Conservation (phyloP, 2,797 vertebrate species). For the Melanotaenia nigrans region DNA sequence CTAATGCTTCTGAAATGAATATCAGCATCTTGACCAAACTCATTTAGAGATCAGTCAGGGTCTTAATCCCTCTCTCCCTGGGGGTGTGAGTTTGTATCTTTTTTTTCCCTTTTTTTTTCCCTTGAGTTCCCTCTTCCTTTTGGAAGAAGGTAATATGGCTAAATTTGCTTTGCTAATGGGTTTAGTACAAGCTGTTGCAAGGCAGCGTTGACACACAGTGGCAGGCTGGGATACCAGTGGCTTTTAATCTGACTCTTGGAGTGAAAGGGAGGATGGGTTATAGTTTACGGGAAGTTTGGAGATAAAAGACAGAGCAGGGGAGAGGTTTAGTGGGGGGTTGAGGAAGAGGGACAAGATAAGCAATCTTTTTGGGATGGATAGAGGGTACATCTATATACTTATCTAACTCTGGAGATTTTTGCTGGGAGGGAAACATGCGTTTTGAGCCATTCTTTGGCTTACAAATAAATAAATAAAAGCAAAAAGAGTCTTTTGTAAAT, state of each 20-base stretch:
- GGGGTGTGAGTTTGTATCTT: conserved; percentile 80
- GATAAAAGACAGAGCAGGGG: conserved; percentile 73
- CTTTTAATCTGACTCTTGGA: conserved; percentile 78
- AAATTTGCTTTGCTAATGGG: conserved; percentile 87
- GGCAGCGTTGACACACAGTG: conserved; percentile 69
- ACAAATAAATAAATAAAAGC: not conserved
- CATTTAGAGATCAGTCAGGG: conserved; percentile 87
- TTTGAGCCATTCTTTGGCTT: not conserved
- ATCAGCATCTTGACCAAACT: conserved; percentile 85
- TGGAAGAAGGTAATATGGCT: conserved; percentile 83
- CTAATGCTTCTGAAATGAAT: conserved; percentile 87
- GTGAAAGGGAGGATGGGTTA: conserved; percentile 65
- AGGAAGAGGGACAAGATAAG: conserved; percentile 28
- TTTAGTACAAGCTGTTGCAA: conserved; percentile 88
- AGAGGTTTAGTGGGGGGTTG: conserved; percentile 59
- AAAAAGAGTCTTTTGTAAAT: not conserved
- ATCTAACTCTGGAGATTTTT: conserved; percentile 59
- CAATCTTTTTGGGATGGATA: conserved; percentile 24
- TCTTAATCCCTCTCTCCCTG: conserved; percentile 76
- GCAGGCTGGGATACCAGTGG: conserved; percentile 56
- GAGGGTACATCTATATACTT: conserved; percentile 60
- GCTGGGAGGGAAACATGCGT: not conserved
- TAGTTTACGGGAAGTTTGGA: conserved; percentile 68
- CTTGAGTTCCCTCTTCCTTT: conserved; percentile 72
- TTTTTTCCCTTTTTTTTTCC: conserved; percentile 16